phyloP scores from a whole-genome alignment of 2,888 invertebrate species.

The Trissolcus japonicus region DNA sequence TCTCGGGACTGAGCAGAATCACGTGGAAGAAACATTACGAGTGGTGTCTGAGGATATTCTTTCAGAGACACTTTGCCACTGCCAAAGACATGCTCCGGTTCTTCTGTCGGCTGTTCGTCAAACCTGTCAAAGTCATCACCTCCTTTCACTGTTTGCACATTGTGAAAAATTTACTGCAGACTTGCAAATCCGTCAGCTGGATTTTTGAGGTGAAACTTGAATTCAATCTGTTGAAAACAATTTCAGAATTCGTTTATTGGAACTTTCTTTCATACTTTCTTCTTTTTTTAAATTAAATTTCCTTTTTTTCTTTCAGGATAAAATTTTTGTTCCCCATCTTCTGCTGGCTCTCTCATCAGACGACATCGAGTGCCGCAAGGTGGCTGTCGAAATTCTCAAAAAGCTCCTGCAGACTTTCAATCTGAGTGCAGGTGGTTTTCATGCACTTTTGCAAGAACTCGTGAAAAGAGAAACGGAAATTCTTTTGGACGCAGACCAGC shows the following conservation, averaged over 20 bases:
- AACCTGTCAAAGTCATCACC: constrained; percentile 66
- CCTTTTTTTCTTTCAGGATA: constrained; percentile 58
- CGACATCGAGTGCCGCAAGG: constrained; percentile 78
- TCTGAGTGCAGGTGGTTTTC: constrained; percentile 66
- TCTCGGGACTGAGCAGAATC: constrained; percentile 64
- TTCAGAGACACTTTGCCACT: constrained; percentile 69
- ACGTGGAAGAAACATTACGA: constrained; percentile 66
- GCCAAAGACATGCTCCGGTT: constrained; percentile 67
- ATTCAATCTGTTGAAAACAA: not conserved
- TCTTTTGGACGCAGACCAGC: constrained; percentile 82
- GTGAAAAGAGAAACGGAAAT: constrained; percentile 80
- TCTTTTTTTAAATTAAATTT: not conserved
- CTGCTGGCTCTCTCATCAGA: constrained; percentile 80
- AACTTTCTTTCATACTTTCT: not conserved
- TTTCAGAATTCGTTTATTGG: too few species aligned
- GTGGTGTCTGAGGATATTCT: constrained; percentile 72
- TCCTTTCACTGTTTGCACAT: constrained; percentile 69
- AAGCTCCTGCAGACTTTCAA: constrained; percentile 75
- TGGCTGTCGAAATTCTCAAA: constrained; percentile 78
- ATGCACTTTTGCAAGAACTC: constrained; percentile 76
- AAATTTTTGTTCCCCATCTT: constrained; percentile 76
- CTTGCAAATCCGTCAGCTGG: constrained; percentile 66
- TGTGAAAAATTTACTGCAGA: constrained; percentile 73
- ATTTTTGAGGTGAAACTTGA: constrained; percentile 58
- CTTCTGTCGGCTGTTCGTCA: constrained; percentile 68